Evolutionary conservation across 2,888 invertebrate species (phyloP), one percentile per base, ranked within the genome.

Genomic region (Acronicta psi): DNA sequence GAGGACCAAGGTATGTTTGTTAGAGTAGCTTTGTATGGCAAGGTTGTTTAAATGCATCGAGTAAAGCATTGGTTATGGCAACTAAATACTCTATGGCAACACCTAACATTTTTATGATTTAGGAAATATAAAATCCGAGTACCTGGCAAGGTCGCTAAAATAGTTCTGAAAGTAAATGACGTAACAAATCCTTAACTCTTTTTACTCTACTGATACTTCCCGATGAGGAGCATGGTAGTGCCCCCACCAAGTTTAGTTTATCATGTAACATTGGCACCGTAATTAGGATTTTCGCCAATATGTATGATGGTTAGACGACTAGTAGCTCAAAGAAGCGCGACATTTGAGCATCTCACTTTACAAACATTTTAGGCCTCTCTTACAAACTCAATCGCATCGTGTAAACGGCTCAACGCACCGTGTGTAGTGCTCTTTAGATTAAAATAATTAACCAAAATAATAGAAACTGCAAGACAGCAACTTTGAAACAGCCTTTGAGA

Each of bases 1-100:
- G 82, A 79, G 79, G 77, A 81, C 77, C 80, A 72, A 79, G 75
- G 75, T 68, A 77, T 69, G 50, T 63, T 44, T 73, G 50, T 59
- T 46, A 65, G 71, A 73, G 69, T 73, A 79, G 68, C 59, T 34
- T 56, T 55, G 14, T 57, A 81, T 76, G 77, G 77, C 81, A 78
- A 80, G 66, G 59, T 55, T 61, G 46, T 53, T 49, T 69, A 66
- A 69, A 66, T 69, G 58, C 54, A 62, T 49, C n/a, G 36, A 58
- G n/a, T 52, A 49, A 41, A 67, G 43, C 43, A 52, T 56, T 67
- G 41, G 25, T 62, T 70, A 79, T 79, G 81, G 79, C 79, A 77
- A 79, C 59, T 50, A 53, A 66, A 45, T 69, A 31, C 31, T 59
- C 11, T 59, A 58, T 58, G 59, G 59, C 56, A 34, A 34, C 34